These are phyloP conservation scores for Crotalus viridis DNA, from an alignment of 2,113 vertebrate genomes.

Conservation along the genomic window DNA sequence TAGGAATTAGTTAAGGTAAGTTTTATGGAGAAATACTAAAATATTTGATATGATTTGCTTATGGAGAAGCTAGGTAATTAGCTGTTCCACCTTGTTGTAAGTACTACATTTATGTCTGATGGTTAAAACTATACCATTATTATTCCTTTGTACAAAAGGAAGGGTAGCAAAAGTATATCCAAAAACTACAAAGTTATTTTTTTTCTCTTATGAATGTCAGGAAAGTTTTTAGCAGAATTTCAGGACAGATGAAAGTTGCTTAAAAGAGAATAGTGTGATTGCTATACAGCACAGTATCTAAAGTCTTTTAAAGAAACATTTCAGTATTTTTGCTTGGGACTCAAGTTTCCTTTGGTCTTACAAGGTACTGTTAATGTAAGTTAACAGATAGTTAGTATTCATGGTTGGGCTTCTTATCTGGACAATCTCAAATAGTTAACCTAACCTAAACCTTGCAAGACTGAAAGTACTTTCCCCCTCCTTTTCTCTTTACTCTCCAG, in stretches of 20 bases:
- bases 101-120: not conserved
- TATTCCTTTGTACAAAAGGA: not conserved
- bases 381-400: not conserved
- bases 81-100: not conserved
- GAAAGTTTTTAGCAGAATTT: not conserved
- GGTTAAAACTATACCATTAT: not conserved
- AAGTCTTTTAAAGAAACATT: not conserved
- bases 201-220: not conserved
- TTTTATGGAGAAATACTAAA: not conserved
- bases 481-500: not conserved
- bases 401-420: not conserved
- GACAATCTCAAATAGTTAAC: not conserved
- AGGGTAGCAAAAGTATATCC: not conserved
- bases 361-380: not conserved
- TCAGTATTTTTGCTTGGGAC: not conserved
- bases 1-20: not conserved
- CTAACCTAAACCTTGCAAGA: not conserved
- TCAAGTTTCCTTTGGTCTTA: not conserved
- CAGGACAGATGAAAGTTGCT: not conserved
- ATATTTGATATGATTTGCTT: not conserved
- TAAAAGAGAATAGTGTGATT: not conserved
- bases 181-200: not conserved
- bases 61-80: not conserved
- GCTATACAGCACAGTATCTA: not conserved
- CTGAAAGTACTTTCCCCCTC: not conserved